Conservation (phyloP, 2,888 invertebrate species). For the Trichopria drosophilae region DNA sequence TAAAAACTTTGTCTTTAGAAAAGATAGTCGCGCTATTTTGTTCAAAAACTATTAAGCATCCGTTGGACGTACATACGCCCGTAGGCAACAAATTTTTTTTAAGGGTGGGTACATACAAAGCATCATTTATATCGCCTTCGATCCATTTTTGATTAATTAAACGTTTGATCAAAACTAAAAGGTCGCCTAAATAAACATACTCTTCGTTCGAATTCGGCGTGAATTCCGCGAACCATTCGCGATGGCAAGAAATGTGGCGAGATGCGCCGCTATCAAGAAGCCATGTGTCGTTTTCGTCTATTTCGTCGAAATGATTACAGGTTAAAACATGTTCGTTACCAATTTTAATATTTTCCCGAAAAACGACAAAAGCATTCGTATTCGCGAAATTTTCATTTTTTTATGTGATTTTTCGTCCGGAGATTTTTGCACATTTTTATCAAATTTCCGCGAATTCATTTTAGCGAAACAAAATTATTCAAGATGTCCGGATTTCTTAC, state of each 20-base stretch:
- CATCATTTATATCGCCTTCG: neutral
- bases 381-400: conserved; percentile 2
- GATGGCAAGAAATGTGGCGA: too few relatives aligned
- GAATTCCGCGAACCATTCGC: too few relatives aligned
- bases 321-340: too few relatives aligned
- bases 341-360: neutral
- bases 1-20: neutral
- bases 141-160: neutral
- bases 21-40: conserved; percentile 1
- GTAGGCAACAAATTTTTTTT: conserved; percentile 1
- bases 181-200: conserved; percentile 8
- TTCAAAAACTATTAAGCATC: neutral
- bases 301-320: too few relatives aligned
- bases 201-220: too few relatives aligned
- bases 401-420: neutral
- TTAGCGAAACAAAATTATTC: conserved; percentile 4
- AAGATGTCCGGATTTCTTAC: neutral
- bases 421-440: too few relatives aligned
- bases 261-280: too few relatives aligned
- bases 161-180: neutral
- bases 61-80: neutral
- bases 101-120: conserved; percentile 5
- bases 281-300: too few relatives aligned
- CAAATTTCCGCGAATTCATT: neutral
- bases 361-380: conserved; percentile 2